These are phyloP conservation scores for Adelognathus sp. DNA, from an alignment of 2,888 invertebrate species.

Conservation along the genomic window DNA sequence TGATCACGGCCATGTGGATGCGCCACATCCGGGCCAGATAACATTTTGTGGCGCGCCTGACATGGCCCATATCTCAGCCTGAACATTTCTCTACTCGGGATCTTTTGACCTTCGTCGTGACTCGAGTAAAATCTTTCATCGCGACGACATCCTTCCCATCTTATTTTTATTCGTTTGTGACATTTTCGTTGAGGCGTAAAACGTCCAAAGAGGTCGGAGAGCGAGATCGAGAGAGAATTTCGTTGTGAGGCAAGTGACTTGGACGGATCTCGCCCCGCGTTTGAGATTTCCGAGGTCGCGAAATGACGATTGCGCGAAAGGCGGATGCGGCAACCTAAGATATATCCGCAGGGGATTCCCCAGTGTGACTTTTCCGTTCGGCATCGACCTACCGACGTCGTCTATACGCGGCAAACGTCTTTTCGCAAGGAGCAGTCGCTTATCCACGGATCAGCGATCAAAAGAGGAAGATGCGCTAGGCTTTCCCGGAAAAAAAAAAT, in stretches of 20 bases:
- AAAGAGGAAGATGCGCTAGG: constrained; percentile 63
- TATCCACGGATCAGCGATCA: constrained; percentile 72
- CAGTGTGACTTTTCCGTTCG: constrained; percentile 22
- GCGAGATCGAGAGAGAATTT: neutral
- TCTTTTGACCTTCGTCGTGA: neutral
- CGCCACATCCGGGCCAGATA: no score
- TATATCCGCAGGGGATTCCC: constrained; percentile 1
- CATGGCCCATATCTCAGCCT: no score
- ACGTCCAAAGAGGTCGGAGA: neutral
- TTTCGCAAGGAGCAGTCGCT: constrained; percentile 46
- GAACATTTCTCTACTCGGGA: no score
- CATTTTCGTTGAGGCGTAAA: neutral
- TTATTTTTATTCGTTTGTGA: neutral
- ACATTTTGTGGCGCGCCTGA: no score
- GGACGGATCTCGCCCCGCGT: neutral
- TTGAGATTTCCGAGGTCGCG: constrained; percentile 34
- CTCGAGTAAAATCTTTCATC: neutral
- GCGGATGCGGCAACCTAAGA: neutral
- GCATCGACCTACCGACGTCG: neutral
- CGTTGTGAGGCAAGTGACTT: constrained; percentile 26
- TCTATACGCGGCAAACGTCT: neutral
- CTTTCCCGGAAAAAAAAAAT: constrained; percentile 56
- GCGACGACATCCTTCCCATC: neutral
- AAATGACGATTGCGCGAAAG: constrained; percentile 47
- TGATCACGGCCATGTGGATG: no score